Evolutionary conservation across 2,113 vertebrate genomes (phyloP).

Genomic region (Cyanistes caeruleus): DNA sequence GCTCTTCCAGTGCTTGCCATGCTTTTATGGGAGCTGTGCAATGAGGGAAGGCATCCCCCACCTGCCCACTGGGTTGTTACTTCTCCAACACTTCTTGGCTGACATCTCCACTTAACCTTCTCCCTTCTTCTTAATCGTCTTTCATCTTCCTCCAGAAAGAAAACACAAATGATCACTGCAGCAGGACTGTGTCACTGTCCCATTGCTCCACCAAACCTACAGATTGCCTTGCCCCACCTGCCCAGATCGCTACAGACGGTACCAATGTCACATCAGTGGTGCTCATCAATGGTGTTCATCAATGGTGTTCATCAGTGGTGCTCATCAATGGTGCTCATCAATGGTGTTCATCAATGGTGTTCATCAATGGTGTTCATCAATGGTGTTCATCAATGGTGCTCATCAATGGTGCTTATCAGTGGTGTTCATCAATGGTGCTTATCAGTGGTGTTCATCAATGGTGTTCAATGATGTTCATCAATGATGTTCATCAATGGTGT

Average conservation of each 20-base stretch:
- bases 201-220: background rate
- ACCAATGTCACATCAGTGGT: fast-evolving
- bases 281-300: no score
- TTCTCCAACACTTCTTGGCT: background rate
- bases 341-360: no score
- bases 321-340: no score
- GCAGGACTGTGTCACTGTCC: background rate
- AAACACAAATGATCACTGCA: background rate
- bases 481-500: no score
- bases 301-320: no score
- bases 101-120: background rate
- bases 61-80: background rate
- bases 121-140: background rate
- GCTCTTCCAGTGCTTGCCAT: fast-evolving
- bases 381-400: no score
- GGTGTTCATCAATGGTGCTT: no score
- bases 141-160: background rate
- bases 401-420: no score
- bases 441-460: no score
- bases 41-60: background rate
- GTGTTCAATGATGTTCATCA: no score
- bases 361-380: no score
- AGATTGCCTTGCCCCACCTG: background rate
- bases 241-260: background rate
- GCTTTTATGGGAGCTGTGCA: background rate